phyloP scores from a whole-genome alignment of 1,140 invertebrate genomes.

The Liolophura sinensis region DNA sequence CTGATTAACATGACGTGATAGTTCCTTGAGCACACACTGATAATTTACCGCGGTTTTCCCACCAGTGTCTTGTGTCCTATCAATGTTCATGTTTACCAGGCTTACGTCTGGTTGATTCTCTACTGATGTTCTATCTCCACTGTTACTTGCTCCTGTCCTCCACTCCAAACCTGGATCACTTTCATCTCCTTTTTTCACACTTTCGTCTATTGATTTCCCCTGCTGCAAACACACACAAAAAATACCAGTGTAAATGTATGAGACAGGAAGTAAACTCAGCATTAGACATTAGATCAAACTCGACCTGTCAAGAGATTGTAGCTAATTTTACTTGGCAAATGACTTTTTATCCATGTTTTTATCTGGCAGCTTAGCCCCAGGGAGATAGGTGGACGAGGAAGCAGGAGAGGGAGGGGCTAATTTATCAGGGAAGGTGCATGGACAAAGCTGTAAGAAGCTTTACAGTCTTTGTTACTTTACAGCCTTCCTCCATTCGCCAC shows the following conservation, averaged over 20 bases:
- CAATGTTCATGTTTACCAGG: constrained; percentile 12
- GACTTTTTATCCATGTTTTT: too few relatives aligned
- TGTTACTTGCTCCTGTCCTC: constrained; percentile 5
- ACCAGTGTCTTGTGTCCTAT: constrained; percentile 22
- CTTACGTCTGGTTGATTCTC: constrained; percentile 4
- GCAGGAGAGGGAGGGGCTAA: background rate
- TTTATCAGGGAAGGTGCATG: constrained; percentile 2
- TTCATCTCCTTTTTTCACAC: background rate
- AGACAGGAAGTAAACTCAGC: too few relatives aligned
- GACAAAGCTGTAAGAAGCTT: background rate
- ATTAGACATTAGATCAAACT: too few relatives aligned
- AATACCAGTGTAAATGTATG: too few relatives aligned
- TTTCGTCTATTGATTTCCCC: too few relatives aligned
- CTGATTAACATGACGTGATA: constrained; percentile 74
- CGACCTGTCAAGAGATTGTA: too few relatives aligned
- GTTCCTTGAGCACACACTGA: constrained; percentile 21
- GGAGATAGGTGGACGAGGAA: background rate
- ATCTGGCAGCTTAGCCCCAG: too few relatives aligned
- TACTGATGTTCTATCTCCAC: background rate
- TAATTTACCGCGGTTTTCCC: constrained; percentile 16
- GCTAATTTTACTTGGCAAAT: too few relatives aligned
- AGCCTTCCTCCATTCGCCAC: background rate
- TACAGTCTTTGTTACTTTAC: background rate
- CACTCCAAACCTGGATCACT: background rate
- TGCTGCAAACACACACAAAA: too few relatives aligned